These are phyloP conservation scores for Strigamia transsilvanica DNA, from an alignment of 2,888 invertebrate genomes.

Conservation along the genomic window DNA sequence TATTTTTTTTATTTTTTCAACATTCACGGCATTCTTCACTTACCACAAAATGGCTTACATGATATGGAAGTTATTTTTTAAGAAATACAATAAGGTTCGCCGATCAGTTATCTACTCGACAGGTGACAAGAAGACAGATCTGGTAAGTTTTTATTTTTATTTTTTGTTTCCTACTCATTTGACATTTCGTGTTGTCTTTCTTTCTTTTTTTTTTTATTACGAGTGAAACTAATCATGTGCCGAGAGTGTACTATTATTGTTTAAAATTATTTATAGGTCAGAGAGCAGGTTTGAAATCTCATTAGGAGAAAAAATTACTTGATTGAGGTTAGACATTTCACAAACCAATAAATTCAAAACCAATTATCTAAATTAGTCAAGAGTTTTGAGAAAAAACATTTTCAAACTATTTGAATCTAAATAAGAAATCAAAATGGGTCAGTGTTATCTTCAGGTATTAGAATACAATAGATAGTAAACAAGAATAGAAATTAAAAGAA, in stretches of 20 bases:
- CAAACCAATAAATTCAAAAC: conserved; percentile 34
- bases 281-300: conserved; percentile 26
- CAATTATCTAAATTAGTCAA: conserved; percentile 26
- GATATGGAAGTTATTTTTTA: conserved; percentile 14
- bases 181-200: background rate
- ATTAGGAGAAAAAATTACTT: background rate
- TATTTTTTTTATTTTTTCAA: conserved; percentile 26
- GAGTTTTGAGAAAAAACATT: background rate
- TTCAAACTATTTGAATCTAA: background rate
- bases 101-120: conserved; percentile 28
- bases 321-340: conserved; percentile 38
- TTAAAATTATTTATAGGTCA: conserved; percentile 28
- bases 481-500: background rate
- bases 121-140: conserved; percentile 32
- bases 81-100: conserved; percentile 20
- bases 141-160: background rate
- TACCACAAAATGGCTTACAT: conserved; percentile 13
- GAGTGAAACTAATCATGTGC: background rate
- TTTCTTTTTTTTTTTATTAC: background rate
- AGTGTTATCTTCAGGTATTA: conserved; percentile 14
- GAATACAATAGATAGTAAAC: conserved; percentile 35
- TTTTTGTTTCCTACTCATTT: background rate
- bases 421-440: conserved; percentile 38
- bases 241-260: background rate
- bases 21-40: background rate